Evolutionary conservation across 2,113 vertebrate genomes (phyloP).

Genomic region (Anarrhichthys ocellatus): DNA sequence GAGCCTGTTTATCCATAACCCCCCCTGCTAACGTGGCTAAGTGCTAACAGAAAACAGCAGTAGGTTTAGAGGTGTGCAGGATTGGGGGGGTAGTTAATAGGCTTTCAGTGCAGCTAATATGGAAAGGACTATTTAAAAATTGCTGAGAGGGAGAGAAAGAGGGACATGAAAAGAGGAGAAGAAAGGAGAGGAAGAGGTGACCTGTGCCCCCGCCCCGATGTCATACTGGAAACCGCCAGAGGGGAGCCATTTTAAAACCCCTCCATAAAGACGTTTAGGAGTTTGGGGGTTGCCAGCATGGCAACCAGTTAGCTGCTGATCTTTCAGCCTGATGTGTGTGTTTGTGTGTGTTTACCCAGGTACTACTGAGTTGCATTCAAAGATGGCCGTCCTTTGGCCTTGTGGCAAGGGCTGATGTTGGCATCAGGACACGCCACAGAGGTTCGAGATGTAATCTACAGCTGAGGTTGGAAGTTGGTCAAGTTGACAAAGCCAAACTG

Average conservation of each 20-base stretch:
- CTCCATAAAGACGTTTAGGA: constrained; percentile 68
- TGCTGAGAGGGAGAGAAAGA: constrained; percentile 73
- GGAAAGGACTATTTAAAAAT: constrained; percentile 72
- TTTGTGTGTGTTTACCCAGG: constrained; percentile 11
- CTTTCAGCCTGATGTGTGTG: constrained; percentile 11
- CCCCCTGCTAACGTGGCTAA: constrained; percentile 71
- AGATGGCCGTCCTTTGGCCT: neutral
- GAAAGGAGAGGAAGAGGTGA: constrained; percentile 76
- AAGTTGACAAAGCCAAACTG: neutral
- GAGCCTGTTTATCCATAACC: constrained; percentile 44
- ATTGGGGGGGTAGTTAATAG: constrained; percentile 58
- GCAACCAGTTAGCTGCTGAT: constrained; percentile 61
- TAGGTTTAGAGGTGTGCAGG: constrained; percentile 50
- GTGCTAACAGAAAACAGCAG: constrained; percentile 78
- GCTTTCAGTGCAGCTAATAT: constrained; percentile 67
- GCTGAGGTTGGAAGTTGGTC: neutral
- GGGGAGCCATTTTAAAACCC: constrained; percentile 66
- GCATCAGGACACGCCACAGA: neutral
- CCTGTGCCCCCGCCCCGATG: constrained; percentile 68
- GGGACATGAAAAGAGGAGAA: constrained; percentile 74
- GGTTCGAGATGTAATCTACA: neutral
- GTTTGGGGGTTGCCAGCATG: constrained; percentile 63
- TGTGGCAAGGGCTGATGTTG: neutral
- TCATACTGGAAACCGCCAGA: constrained; percentile 69
- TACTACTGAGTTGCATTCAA: constrained; percentile 10